Percentiles rank a stretch among this genome's conserved stretches.
Conservation (phyloP, 1,140 invertebrate genomes). For the Sycobia sp. region DNA sequence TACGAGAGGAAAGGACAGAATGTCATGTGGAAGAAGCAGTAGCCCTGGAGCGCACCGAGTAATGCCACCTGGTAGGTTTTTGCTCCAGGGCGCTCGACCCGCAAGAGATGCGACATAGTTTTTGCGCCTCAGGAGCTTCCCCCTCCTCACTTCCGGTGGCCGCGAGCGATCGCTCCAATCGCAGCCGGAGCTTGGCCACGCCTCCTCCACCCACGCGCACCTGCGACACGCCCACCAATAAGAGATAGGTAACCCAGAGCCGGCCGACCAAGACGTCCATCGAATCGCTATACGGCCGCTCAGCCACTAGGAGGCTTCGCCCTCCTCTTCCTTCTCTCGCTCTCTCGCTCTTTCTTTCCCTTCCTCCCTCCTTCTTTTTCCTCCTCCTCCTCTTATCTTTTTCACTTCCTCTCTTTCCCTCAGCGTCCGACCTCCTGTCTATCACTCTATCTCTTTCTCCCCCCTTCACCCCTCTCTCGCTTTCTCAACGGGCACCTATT, state of each 20-base stretch:
- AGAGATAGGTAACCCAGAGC: constrained; percentile 41
- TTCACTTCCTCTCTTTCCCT: constrained; percentile 34
- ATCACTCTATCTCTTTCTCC: constrained; percentile 37
- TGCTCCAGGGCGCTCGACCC: constrained; percentile 40
- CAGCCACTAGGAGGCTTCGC: constrained; percentile 28
- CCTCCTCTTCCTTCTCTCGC: constrained; percentile 8
- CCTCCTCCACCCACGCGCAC: constrained; percentile 57
- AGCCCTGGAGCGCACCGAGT: constrained; percentile 51
- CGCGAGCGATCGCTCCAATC: constrained; percentile 45
- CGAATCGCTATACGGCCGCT: constrained; percentile 28
- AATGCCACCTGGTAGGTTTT: constrained; percentile 63
- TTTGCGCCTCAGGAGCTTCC: constrained; percentile 46
- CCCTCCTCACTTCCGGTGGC: constrained; percentile 51
- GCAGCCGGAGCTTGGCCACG: constrained; percentile 42
- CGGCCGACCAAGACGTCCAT: constrained; percentile 17
- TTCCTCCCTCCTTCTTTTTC: constrained; percentile 10
- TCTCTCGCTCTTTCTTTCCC: constrained; percentile 33
- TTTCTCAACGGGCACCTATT: constrained; percentile 20
- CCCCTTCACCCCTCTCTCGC: constrained; percentile 28
- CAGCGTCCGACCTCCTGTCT: constrained; percentile 34
- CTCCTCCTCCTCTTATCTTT: too few species aligned
- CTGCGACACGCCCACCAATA: constrained; percentile 53
- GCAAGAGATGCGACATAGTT: constrained; percentile 55
- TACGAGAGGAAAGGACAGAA: neutral
- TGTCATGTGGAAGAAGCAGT: constrained; percentile 42